Percentiles rank a stretch among this genome's conserved stretches.
These are phyloP conservation scores for Drosophila baimaii DNA, from an alignment of 1,140 invertebrate genomes.

Conservation along the genomic window DNA sequence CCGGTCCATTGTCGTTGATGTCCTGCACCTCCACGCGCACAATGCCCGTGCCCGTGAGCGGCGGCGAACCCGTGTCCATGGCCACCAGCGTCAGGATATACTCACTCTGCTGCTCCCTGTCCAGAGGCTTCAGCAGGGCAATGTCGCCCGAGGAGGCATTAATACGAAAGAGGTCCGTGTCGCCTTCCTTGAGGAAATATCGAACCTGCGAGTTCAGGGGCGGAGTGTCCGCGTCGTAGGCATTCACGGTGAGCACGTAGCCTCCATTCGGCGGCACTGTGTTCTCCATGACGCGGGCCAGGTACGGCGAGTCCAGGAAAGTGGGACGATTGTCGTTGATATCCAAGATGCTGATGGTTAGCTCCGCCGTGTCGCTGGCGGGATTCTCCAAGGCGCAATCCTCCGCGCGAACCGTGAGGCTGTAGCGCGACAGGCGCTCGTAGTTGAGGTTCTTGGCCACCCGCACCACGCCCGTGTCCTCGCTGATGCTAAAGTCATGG, in stretches of 20 bases:
- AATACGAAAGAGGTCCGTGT: constrained; percentile 93
- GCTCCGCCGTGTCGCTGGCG: constrained; percentile 88
- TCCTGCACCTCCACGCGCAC: constrained; percentile 95
- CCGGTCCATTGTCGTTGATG: constrained; percentile 96
- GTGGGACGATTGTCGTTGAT: constrained; percentile 97
- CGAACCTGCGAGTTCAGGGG: constrained; percentile 94
- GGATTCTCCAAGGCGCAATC: constrained; percentile 87
- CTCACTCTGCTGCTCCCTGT: constrained; percentile 92
- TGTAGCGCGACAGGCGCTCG: constrained; percentile 93
- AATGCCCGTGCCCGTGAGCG: constrained; percentile 93
- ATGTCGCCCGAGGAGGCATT: constrained; percentile 95
- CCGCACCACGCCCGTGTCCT: constrained; percentile 94
- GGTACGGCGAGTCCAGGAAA: constrained; percentile 95
- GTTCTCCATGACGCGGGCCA: constrained; percentile 97
- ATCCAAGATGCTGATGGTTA: constrained; percentile 90
- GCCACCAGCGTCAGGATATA: constrained; percentile 94
- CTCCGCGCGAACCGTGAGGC: constrained; percentile 93
- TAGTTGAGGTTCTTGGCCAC: constrained; percentile 96
- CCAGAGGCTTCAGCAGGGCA: constrained; percentile 91
- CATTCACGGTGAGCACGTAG: constrained; percentile 92
- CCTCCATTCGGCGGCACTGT: constrained; percentile 90
- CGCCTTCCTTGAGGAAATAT: constrained; percentile 96
- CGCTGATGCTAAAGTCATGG: constrained; percentile 94
- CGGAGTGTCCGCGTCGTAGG: constrained; percentile 95
- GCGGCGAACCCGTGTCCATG: constrained; percentile 96